Conservation (phyloP, 1,140 invertebrate genomes). For the Drosophila teissieri region DNA sequence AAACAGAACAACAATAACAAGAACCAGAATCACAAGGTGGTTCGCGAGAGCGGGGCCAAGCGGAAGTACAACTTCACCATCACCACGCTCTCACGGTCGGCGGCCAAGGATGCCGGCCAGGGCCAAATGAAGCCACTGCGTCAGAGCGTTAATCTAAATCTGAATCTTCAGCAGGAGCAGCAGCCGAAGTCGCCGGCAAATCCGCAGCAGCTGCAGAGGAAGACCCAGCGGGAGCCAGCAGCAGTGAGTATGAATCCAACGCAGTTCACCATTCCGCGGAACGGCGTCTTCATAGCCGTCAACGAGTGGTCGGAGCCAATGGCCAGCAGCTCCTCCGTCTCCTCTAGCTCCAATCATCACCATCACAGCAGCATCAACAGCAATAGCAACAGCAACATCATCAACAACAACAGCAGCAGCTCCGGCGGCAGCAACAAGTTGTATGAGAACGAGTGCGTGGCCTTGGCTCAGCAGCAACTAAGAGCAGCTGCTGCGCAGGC, state of each 20-base stretch:
- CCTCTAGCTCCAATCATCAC: constrained; percentile 31
- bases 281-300: constrained; percentile 80
- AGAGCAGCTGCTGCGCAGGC: constrained; percentile 41
- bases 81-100: constrained; percentile 71
- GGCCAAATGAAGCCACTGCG: constrained; percentile 19
- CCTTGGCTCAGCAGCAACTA: constrained; percentile 59
- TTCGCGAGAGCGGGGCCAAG: constrained; percentile 62
- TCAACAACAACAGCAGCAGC: constrained; percentile 11
- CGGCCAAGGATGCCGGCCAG: constrained; percentile 36
- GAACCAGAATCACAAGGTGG: constrained; percentile 70
- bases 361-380: constrained; percentile 35
- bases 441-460: constrained; percentile 77
- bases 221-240: constrained; percentile 26
- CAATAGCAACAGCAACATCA: constrained; percentile 18
- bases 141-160: constrained; percentile 13
- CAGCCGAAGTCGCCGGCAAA: constrained; percentile 6
- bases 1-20: constrained; percentile 78
- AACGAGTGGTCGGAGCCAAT: constrained; percentile 79
- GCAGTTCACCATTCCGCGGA: constrained; percentile 78
- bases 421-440: constrained; percentile 43
- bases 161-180: constrained; percentile 13
- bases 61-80: constrained; percentile 82
- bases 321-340: constrained; percentile 18
- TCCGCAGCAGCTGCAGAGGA: constrained; percentile 8
- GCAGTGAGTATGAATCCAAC: constrained; percentile 47